Percentiles rank a stretch among this genome's conserved stretches.
Evolutionary conservation across 2,888 invertebrate genomes (phyloP).

Genomic region (Drosophila helvetica): DNA sequence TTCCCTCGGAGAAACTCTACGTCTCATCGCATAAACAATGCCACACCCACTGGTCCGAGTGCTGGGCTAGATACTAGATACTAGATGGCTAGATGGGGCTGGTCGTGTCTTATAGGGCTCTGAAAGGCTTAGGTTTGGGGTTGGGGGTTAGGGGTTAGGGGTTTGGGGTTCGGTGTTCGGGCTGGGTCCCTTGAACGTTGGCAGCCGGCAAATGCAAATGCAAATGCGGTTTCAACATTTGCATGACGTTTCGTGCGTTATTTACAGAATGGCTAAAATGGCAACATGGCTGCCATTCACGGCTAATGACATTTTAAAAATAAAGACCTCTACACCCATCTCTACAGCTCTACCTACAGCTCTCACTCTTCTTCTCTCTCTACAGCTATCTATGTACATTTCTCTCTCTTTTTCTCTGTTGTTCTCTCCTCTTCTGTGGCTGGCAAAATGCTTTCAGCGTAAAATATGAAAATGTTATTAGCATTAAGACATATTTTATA

Average conservation of each 20-base stretch:
- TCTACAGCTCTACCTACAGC: neutral
- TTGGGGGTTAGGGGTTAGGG: neutral
- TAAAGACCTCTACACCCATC: slow-evolving; percentile 32
- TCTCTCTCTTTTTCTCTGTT: slow-evolving; percentile 13
- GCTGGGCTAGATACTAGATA: neutral
- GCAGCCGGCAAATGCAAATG: slow-evolving; percentile 68
- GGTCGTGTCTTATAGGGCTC: too few species aligned
- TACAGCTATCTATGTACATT: neutral
- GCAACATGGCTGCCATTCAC: slow-evolving; percentile 65
- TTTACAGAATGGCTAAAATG: slow-evolving; percentile 68
- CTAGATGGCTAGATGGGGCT: too few species aligned
- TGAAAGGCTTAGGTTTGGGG: neutral
- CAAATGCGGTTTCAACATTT: slow-evolving; percentile 77
- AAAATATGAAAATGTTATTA: slow-evolving; percentile 66
- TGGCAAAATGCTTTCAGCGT: slow-evolving; percentile 45
- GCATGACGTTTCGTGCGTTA: slow-evolving; percentile 65
- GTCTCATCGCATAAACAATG: slow-evolving; percentile 32
- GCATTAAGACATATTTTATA: slow-evolving; percentile 48
- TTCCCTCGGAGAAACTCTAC: neutral
- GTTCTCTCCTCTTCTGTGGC: slow-evolving; percentile 9
- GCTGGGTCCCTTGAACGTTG: slow-evolving; percentile 44
- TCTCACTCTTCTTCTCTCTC: neutral
- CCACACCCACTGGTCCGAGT: slow-evolving; percentile 16
- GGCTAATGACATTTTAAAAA: slow-evolving; percentile 68
- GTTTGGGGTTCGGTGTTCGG: neutral